Evolutionary conservation across 2,113 vertebrate genomes (phyloP).

Genomic region (Elephantulus edwardii): DNA sequence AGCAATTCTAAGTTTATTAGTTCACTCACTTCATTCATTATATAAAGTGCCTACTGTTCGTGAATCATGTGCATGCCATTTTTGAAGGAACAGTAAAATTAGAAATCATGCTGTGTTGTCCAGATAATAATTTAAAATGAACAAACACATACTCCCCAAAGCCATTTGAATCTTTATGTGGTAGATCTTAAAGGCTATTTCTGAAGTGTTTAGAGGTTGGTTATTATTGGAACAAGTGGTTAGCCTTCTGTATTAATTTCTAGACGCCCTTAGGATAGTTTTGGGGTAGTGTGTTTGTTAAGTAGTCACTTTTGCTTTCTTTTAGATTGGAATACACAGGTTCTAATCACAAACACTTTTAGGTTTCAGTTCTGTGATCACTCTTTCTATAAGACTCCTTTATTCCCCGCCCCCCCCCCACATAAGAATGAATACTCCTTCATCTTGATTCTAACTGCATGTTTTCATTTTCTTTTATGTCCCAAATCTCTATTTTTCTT

Average conservation of each 20-base stretch:
- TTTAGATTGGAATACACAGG: neutral
- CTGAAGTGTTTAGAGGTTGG: neutral
- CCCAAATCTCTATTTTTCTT: neutral
- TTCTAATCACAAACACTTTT: neutral
- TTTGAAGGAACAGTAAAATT: neutral
- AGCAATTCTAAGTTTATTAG: neutral
- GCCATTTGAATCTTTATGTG: neutral
- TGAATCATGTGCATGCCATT: neutral
- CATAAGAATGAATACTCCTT: neutral
- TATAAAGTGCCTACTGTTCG: neutral
- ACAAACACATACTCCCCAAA: too few species aligned
- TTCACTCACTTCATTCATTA: neutral
- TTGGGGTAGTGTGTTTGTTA: neutral
- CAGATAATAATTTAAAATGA: neutral
- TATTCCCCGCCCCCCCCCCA: too few species aligned
- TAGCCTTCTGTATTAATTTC: neutral
- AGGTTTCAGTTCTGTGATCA: neutral
- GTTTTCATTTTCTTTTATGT: neutral
- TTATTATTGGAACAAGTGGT: constrained; percentile 1
- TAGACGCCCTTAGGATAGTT: neutral
- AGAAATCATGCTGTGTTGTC: neutral
- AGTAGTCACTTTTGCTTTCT: neutral
- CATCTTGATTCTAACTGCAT: neutral
- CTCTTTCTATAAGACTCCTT: neutral
- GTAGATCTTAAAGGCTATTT: neutral